Conservation (phyloP, 2,888 invertebrate genomes). For the Tyria jacobaeae region DNA sequence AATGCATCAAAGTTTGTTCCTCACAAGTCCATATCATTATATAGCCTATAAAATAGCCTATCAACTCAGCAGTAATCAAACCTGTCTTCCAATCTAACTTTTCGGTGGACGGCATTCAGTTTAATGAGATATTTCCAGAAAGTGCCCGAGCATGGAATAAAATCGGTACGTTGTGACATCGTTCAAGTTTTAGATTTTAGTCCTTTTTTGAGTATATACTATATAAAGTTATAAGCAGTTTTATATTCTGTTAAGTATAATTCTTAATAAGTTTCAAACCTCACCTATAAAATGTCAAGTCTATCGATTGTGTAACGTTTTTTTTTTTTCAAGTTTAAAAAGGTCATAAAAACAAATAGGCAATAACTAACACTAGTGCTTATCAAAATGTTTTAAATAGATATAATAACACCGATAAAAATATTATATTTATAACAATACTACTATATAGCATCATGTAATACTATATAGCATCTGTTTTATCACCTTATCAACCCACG, state of each 20-base stretch:
- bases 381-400: too few species aligned
- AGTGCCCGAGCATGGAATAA: constrained; percentile 37
- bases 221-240: neutral
- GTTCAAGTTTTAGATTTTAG: neutral
- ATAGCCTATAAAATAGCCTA: constrained; percentile 70
- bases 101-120: constrained; percentile 62
- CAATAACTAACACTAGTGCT: too few species aligned
- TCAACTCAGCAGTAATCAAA: constrained; percentile 69
- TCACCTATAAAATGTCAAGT: too few species aligned
- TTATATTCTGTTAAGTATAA: too few species aligned
- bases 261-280: too few species aligned
- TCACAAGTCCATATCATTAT: constrained; percentile 13
- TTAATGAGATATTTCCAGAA: constrained; percentile 77
- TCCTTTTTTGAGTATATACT: neutral
- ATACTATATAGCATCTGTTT: neutral
- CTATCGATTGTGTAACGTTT: too few species aligned
- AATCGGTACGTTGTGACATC: constrained; percentile 18
- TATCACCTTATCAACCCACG: neutral
- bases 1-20: constrained; percentile 11
- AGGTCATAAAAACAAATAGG: too few species aligned
- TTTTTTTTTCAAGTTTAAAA: too few species aligned
- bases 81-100: constrained; percentile 75
- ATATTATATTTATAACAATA: neutral
- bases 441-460: too few species aligned
- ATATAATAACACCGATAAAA: neutral